Percentiles rank a stretch among this genome's conserved stretches.
Evolutionary conservation across 35 echinoderm and acorn worm species (phyloP).

Genomic region (Acanthaster planci): DNA sequence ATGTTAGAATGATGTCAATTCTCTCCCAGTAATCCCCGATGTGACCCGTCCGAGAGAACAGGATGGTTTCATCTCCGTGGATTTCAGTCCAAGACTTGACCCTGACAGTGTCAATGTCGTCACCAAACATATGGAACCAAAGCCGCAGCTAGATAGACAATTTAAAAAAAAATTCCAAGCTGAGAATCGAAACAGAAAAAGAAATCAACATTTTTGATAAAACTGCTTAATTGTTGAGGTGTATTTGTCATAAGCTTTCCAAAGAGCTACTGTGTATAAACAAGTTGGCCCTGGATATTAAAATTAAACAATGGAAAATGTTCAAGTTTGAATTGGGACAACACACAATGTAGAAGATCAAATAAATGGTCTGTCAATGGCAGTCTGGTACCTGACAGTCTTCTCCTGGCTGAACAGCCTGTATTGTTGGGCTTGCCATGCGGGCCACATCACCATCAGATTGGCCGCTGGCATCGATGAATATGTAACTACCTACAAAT

Average conservation of each 20-base stretch:
- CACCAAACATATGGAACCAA: constrained; percentile 69
- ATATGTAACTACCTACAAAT: constrained; percentile 47
- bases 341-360: too few species aligned
- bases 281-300: too few species aligned
- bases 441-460: constrained; percentile 38
- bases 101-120: constrained; percentile 45
- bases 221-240: too few species aligned
- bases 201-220: too few species aligned
- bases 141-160: constrained; percentile 43
- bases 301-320: too few species aligned
- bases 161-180: neutral
- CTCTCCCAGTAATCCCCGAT: constrained; percentile 55
- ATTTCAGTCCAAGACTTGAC: constrained; percentile 41
- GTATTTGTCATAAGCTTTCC: too few species aligned
- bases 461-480: constrained; percentile 34
- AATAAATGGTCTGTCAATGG: too few species aligned
- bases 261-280: too few species aligned
- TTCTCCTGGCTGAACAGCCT: neutral
- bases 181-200: too few species aligned
- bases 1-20: constrained; percentile 27
- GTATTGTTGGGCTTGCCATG: constrained; percentile 37
- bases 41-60: constrained; percentile 33
- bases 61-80: neutral
- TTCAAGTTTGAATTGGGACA: too few species aligned
- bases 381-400: constrained; percentile 45